phyloP scores from a whole-genome alignment of 1,140 invertebrate species.

The Stegodyphus mimosarum region DNA sequence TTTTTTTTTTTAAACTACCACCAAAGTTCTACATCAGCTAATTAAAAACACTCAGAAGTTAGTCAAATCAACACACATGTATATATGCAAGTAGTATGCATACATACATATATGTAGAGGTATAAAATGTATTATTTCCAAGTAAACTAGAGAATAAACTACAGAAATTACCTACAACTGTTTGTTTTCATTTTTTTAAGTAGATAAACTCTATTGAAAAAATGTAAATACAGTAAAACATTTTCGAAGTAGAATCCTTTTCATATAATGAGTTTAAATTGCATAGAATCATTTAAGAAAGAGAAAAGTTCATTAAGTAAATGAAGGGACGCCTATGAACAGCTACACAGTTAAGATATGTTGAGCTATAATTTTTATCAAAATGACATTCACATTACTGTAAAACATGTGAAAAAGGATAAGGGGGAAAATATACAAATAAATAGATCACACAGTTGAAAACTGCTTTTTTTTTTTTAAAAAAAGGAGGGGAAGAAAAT shows the following conservation, averaged over 20 bases:
- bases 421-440: too few species aligned
- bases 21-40: conserved; percentile 27
- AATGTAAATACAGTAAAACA: background rate
- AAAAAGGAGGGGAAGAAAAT: too few species aligned
- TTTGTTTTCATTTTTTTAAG: background rate
- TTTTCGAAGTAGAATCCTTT: background rate
- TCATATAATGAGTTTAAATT: background rate
- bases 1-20: conserved; percentile 7
- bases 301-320: background rate
- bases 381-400: too few species aligned
- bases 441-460: too few species aligned
- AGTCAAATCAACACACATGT: background rate
- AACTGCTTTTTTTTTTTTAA: too few species aligned
- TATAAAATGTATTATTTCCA: background rate
- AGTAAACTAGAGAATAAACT: background rate
- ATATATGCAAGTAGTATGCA: background rate
- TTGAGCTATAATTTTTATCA: too few species aligned
- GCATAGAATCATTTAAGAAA: background rate
- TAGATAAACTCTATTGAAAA: background rate
- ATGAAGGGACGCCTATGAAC: background rate
- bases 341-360: too few species aligned
- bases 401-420: too few species aligned
- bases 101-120: conserved; percentile 19
- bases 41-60: conserved; percentile 39
- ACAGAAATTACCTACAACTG: background rate